A percentile compares a stretch with the other conserved stretches of the same genome.
Conservation (phyloP, 2,113 vertebrate species). For the Cryptotis parvus region DNA sequence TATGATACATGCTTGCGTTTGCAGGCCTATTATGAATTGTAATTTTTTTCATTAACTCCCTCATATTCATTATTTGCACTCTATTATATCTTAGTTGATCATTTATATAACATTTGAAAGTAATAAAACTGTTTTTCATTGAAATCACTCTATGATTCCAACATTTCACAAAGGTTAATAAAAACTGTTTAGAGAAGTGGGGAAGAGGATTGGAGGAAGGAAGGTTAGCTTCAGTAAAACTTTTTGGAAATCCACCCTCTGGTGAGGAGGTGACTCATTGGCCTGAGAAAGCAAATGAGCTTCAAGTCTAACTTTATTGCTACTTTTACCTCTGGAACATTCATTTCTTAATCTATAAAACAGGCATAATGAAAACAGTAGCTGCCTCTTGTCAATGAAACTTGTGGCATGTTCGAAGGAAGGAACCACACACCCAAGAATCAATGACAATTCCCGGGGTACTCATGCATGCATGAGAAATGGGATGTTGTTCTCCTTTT, state of each 20-base stretch:
- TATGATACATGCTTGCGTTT: constrained; percentile 47
- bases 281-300: background rate
- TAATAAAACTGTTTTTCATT: constrained; percentile 78
- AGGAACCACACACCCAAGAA: background rate
- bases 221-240: constrained; percentile 23
- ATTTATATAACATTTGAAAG: constrained; percentile 80
- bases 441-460: background rate
- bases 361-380: background rate
- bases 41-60: constrained; percentile 77
- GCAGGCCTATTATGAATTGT: constrained; percentile 70
- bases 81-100: constrained; percentile 75
- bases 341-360: constrained; percentile 47
- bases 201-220: background rate
- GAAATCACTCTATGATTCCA: constrained; percentile 60
- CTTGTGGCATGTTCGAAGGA: constrained; percentile 28
- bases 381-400: background rate
- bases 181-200: constrained; percentile 28
- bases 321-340: background rate
- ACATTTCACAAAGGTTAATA: constrained; percentile 61
- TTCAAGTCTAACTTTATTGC: background rate
- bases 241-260: constrained; percentile 3
- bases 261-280: background rate
- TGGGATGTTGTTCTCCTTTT: constrained; percentile 34
- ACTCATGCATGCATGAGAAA: background rate
- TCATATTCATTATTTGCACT: constrained; percentile 76